These are phyloP conservation scores for Tympanoctomys barrerae DNA, from an alignment of 2,797 vertebrate genomes.

Conservation along the genomic window DNA sequence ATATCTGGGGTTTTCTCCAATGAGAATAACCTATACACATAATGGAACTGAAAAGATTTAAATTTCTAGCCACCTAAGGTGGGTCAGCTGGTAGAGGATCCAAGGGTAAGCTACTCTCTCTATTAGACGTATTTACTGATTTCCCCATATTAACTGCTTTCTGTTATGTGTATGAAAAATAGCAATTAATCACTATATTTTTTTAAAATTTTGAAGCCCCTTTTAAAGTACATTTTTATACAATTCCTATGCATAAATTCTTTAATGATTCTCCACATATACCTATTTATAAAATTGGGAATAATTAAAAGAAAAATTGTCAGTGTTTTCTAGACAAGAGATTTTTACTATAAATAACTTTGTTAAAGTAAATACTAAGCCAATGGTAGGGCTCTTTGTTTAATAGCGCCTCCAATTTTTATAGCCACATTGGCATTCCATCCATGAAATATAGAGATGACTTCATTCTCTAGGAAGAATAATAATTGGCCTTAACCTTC, in stretches of 20 bases:
- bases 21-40: neutral
- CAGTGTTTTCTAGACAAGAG: neutral
- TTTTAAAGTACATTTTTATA: neutral
- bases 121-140: neutral
- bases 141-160: neutral
- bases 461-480: conserved; percentile 73
- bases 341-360: neutral
- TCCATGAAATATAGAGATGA: conserved; percentile 65
- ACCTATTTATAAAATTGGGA: neutral
- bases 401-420: neutral
- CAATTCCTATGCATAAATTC: neutral
- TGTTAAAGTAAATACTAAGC: conserved; percentile 42
- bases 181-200: neutral
- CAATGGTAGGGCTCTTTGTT: neutral
- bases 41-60: neutral
- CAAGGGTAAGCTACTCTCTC: neutral
- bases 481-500: conserved; percentile 64
- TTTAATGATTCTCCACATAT: neutral
- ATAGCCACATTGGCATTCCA: conserved; percentile 73
- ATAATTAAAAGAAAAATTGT: neutral
- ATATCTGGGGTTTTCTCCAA: conserved; percentile 19
- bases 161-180: neutral
- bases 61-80: neutral
- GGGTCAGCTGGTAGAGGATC: neutral
- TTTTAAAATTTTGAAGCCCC: conserved; percentile 1